Percentiles rank a stretch among this genome's conserved stretches.
phyloP scores from a whole-genome alignment of 2,888 invertebrate species.

The Noctua fimbriata region DNA sequence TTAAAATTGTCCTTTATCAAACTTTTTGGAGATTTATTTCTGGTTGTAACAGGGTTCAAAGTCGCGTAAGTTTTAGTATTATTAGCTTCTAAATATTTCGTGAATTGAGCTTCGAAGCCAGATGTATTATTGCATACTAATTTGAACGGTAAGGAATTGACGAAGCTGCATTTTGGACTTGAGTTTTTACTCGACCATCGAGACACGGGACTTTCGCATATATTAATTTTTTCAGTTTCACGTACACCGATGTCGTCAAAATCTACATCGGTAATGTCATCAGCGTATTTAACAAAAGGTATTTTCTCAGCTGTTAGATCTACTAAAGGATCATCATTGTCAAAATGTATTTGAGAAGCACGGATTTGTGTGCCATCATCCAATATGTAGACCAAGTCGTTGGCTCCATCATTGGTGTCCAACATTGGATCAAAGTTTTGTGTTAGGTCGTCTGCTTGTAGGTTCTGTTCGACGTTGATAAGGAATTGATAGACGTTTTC shows the following conservation, averaged over 20 bases:
- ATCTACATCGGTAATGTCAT: conserved; percentile 72
- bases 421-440: conserved; percentile 73
- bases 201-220: conserved; percentile 81
- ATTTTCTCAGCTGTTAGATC: conserved; percentile 84
- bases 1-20: conserved; percentile 77
- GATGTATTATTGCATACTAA: conserved; percentile 82
- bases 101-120: conserved; percentile 84
- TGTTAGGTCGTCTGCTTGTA: conserved; percentile 63
- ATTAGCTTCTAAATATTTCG: conserved; percentile 81
- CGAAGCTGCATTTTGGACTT: conserved; percentile 81
- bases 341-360: conserved; percentile 88
- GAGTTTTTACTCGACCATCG: conserved; percentile 74
- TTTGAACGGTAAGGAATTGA: conserved; percentile 84
- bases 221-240: conserved; percentile 78
- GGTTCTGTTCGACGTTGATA: conserved; percentile 78
- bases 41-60: conserved; percentile 74
- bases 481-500: conserved; percentile 86
- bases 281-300: conserved; percentile 82
- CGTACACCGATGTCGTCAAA: conserved; percentile 63
- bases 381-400: conserved; percentile 82
- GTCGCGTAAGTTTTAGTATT: conserved; percentile 78
- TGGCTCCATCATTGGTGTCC: conserved; percentile 67
- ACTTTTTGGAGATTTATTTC: conserved; percentile 81
- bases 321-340: conserved; percentile 84
- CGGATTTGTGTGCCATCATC: conserved; percentile 87